Conservation (phyloP, 2,888 invertebrate species). For the Ectemnius lituratus region DNA sequence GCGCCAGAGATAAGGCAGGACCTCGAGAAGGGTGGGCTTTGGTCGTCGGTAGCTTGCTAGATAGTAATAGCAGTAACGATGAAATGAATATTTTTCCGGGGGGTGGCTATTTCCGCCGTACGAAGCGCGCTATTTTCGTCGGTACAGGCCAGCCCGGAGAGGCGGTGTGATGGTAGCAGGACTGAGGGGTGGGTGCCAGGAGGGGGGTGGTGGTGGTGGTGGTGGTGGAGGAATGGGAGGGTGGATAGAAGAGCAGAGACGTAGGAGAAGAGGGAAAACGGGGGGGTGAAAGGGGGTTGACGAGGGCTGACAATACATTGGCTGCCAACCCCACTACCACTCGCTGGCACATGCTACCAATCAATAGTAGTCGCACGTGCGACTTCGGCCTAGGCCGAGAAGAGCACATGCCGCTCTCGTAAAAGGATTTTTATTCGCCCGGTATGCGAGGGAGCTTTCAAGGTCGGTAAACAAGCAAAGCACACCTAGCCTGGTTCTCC, state of each 20-base stretch:
- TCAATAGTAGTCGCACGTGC: constrained; percentile 51
- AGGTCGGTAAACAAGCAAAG: constrained; percentile 27
- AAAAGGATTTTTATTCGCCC: constrained; percentile 13
- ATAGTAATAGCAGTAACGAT: background rate
- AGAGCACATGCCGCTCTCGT: constrained; percentile 19
- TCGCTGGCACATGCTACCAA: constrained; percentile 31
- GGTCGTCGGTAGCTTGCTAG: too few species aligned
- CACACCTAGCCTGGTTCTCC: too few species aligned
- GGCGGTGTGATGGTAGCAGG: background rate
- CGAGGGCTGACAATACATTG: constrained; percentile 8
- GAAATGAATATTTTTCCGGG: constrained; percentile 12
- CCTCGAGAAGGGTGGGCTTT: background rate
- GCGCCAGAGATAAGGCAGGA: background rate
- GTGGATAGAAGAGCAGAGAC: background rate
- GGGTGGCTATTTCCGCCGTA: constrained; percentile 31
- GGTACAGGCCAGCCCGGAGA: background rate
- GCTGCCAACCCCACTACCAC: constrained; percentile 20
- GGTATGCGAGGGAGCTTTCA: background rate
- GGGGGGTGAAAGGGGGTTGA: background rate
- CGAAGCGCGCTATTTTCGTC: constrained; percentile 38
- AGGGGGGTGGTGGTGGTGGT: background rate
- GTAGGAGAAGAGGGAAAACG: background rate
- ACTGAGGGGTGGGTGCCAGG: too few species aligned
- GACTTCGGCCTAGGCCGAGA: constrained; percentile 37
- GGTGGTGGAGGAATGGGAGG: background rate